Evolutionary conservation across 2,888 invertebrate species (phyloP).

Genomic region (Drosophila algonquin): DNA sequence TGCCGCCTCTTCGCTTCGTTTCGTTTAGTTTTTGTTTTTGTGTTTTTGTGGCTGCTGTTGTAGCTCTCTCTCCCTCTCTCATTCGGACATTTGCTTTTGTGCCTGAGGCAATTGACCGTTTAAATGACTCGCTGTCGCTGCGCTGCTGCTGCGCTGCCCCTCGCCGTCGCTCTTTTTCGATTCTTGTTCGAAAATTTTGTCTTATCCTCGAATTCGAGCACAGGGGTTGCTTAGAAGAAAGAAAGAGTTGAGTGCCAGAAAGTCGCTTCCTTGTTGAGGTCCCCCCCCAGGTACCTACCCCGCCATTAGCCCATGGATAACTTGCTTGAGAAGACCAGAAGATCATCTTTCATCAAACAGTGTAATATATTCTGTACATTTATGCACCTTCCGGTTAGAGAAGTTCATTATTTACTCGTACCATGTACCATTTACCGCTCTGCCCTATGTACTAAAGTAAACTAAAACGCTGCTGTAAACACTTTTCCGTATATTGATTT

Average conservation of each 20-base stretch:
- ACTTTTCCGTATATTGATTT: slow-evolving; percentile 52
- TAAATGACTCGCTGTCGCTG: slow-evolving; percentile 62
- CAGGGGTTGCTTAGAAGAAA: not conserved
- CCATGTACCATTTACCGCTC: not conserved
- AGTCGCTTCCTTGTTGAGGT: not conserved
- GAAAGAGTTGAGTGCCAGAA: not conserved
- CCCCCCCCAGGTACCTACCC: not conserved
- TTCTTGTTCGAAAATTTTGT: slow-evolving; percentile 29
- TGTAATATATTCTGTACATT: too few species aligned
- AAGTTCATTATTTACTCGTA: too few species aligned
- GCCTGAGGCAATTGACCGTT: slow-evolving; percentile 78
- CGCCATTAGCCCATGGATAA: not conserved
- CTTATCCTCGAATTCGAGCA: slow-evolving; percentile 8
- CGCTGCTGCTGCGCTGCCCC: slow-evolving; percentile 17
- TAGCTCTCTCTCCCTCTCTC: slow-evolving; percentile 20
- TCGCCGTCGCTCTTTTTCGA: slow-evolving; percentile 24
- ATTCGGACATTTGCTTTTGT: slow-evolving; percentile 63
- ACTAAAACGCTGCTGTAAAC: slow-evolving; percentile 33
- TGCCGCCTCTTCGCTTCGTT: slow-evolving; percentile 37
- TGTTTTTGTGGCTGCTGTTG: slow-evolving; percentile 19
- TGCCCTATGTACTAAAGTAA: not conserved
- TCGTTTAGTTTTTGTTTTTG: slow-evolving; percentile 48
- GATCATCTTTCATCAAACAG: too few species aligned
- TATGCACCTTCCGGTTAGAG: too few species aligned
- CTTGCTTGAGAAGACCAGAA: too few species aligned